These are phyloP conservation scores for Drosophila pachea DNA, from an alignment of 1,140 invertebrate genomes.

Conservation along the genomic window DNA sequence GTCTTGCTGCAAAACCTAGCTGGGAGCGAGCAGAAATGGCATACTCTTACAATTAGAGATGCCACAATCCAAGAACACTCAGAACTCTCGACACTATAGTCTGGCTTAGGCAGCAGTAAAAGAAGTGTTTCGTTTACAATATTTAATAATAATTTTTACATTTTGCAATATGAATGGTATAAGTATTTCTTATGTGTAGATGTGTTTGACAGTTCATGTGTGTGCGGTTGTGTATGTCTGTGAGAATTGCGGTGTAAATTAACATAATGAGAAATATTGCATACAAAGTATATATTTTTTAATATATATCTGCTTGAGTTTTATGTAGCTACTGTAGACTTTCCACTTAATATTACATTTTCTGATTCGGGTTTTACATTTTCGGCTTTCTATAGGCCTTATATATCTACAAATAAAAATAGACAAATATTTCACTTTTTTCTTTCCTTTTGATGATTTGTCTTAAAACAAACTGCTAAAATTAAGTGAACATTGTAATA, in stretches of 20 bases:
- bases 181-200: slow-evolving; percentile 32
- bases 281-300: slow-evolving; percentile 33
- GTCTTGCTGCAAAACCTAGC: not conserved
- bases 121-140: slow-evolving; percentile 11
- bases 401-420: slow-evolving; percentile 40
- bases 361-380: slow-evolving; percentile 2
- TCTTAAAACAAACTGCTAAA: slow-evolving; percentile 56
- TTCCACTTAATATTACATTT: slow-evolving; percentile 28
- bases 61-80: not conserved
- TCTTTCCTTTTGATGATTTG: slow-evolving; percentile 22
- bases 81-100: not conserved
- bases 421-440: slow-evolving; percentile 33
- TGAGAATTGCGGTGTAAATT: slow-evolving; percentile 28
- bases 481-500: slow-evolving; percentile 64
- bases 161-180: slow-evolving; percentile 36
- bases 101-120: slow-evolving; percentile 3
- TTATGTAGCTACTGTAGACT: slow-evolving; percentile 23
- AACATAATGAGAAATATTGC: slow-evolving; percentile 68
- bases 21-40: not conserved
- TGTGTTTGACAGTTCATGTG: slow-evolving; percentile 20
- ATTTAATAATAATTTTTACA: slow-evolving; percentile 52
- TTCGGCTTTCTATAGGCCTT: slow-evolving; percentile 29
- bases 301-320: slow-evolving; percentile 24
- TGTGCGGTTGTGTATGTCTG: not conserved
- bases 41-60: slow-evolving; percentile 1